Percentiles rank a stretch among this genome's conserved stretches.
phyloP scores from a whole-genome alignment of 2,797 vertebrate genomes.

The Sebastes jordani region DNA sequence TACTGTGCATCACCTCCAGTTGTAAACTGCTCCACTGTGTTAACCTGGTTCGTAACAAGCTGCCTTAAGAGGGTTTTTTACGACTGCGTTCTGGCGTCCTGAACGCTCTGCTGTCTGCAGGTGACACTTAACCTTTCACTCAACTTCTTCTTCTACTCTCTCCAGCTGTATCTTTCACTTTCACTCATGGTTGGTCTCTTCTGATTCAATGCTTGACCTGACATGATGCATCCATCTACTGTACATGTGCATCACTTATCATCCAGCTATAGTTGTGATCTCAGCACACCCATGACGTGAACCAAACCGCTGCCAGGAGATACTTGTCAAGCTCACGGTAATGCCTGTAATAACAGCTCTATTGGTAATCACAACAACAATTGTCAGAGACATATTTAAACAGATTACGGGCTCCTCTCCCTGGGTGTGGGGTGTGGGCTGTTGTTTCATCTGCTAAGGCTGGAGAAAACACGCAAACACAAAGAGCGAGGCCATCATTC shows the following conservation, averaged over 20 bases:
- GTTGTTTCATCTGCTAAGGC: constrained; percentile 46
- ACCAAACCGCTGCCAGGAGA: constrained; percentile 20
- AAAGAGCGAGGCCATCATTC: constrained; percentile 32
- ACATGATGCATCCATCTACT: neutral
- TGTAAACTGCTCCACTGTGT: constrained; percentile 67
- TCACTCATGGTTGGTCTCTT: neutral
- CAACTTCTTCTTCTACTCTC: constrained; percentile 23
- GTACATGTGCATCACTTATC: constrained; percentile 1
- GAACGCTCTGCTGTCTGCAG: constrained; percentile 49
- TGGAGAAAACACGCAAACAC: constrained; percentile 31
- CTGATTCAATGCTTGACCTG: neutral
- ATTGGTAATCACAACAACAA: constrained; percentile 56
- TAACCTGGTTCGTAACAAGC: constrained; percentile 67
- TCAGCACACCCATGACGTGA: constrained; percentile 12
- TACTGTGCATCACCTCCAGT: constrained; percentile 44
- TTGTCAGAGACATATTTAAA: constrained; percentile 64
- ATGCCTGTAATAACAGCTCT: constrained; percentile 69
- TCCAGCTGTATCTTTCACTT: neutral
- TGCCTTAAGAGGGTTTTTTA: constrained; percentile 61
- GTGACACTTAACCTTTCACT: constrained; percentile 61
- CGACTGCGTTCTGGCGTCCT: constrained; percentile 47
- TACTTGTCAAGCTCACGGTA: constrained; percentile 47
- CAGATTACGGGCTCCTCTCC: constrained; percentile 61
- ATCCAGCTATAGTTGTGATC: constrained; percentile 33
- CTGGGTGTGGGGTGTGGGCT: constrained; percentile 39